A percentile compares a stretch with the other conserved stretches of the same genome.
These are phyloP conservation scores for Syrista parreyssii DNA, from an alignment of 2,888 invertebrate genomes.

Conservation along the genomic window DNA sequence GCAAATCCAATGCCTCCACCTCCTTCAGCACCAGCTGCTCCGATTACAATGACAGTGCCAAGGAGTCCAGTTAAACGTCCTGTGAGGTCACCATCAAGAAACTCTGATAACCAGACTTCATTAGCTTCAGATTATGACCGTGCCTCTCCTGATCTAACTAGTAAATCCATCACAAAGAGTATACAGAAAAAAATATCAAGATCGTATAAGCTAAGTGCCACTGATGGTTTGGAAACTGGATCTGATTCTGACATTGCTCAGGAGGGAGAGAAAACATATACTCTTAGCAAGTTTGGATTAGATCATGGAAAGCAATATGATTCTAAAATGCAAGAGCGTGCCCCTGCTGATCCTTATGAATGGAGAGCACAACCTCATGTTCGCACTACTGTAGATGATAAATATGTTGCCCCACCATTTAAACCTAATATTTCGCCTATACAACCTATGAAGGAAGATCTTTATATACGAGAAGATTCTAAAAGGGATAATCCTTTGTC, in stretches of 20 bases:
- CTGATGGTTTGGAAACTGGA: slow-evolving; percentile 77
- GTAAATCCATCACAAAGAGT: slow-evolving; percentile 37
- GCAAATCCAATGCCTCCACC: slow-evolving; percentile 64
- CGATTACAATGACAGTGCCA: slow-evolving; percentile 7
- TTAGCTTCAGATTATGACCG: slow-evolving; percentile 36
- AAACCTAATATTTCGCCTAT: slow-evolving; percentile 53
- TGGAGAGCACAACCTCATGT: slow-evolving; percentile 19
- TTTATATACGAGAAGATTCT: slow-evolving; percentile 35
- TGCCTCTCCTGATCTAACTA: slow-evolving; percentile 32
- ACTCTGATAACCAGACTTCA: slow-evolving; percentile 44
- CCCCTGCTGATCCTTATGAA: slow-evolving; percentile 13
- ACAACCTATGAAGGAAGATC: slow-evolving; percentile 40
- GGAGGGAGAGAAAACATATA: slow-evolving; percentile 36
- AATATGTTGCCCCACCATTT: slow-evolving; percentile 45
- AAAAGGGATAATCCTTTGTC: slow-evolving; percentile 49
- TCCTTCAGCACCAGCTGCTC: slow-evolving; percentile 30
- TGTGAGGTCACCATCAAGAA: slow-evolving; percentile 33
- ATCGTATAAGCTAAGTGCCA: slow-evolving; percentile 50
- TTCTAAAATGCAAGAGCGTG: slow-evolving; percentile 20
- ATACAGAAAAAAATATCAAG: slow-evolving; percentile 46
- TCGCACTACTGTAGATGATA: slow-evolving; percentile 42
- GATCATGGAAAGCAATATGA: slow-evolving; percentile 37
- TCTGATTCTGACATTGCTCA: slow-evolving; percentile 75
- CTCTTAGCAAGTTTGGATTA: slow-evolving; percentile 37
- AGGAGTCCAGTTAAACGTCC: slow-evolving; percentile 49